These are phyloP conservation scores for Nymphalis c-album DNA, from an alignment of 2,888 invertebrate genomes.

Conservation along the genomic window DNA sequence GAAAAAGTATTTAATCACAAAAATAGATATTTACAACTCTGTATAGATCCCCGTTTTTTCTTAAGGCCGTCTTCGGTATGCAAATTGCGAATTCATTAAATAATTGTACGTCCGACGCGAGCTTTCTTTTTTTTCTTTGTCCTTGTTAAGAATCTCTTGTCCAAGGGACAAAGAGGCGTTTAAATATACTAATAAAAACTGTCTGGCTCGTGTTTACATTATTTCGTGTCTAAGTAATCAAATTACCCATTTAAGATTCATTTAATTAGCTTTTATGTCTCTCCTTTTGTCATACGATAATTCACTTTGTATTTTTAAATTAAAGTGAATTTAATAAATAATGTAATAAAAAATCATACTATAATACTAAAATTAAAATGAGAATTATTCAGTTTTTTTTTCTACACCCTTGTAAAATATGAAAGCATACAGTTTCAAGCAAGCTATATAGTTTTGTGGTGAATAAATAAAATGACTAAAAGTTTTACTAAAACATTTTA, in stretches of 20 bases:
- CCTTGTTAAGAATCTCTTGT: constrained; percentile 68
- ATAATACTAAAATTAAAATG: not conserved
- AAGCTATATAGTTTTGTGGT: too few species aligned
- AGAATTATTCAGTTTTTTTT: not conserved
- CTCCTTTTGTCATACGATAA: not conserved
- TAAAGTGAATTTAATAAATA: not conserved
- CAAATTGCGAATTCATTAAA: constrained; percentile 78
- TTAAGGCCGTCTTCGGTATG: constrained; percentile 67
- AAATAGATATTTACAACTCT: constrained; percentile 44
- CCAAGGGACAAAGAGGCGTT: constrained; percentile 55
- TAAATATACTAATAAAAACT: constrained; percentile 50
- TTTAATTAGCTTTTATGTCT: constrained; percentile 28
- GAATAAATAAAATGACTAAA: too few species aligned
- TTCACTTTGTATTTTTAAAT: not conserved
- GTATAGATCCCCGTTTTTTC: constrained; percentile 53
- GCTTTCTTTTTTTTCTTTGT: constrained; percentile 59
- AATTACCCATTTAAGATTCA: constrained; percentile 25
- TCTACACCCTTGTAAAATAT: too few species aligned
- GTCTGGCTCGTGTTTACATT: constrained; percentile 34
- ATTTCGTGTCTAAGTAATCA: constrained; percentile 28
- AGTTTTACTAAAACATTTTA: too few species aligned
- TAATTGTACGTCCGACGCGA: constrained; percentile 67
- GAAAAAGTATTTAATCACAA: not conserved
- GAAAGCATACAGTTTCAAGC: too few species aligned
- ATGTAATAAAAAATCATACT: not conserved